Conservation (phyloP, 2,113 vertebrate species). For the Porphyrio hochstetteri region DNA sequence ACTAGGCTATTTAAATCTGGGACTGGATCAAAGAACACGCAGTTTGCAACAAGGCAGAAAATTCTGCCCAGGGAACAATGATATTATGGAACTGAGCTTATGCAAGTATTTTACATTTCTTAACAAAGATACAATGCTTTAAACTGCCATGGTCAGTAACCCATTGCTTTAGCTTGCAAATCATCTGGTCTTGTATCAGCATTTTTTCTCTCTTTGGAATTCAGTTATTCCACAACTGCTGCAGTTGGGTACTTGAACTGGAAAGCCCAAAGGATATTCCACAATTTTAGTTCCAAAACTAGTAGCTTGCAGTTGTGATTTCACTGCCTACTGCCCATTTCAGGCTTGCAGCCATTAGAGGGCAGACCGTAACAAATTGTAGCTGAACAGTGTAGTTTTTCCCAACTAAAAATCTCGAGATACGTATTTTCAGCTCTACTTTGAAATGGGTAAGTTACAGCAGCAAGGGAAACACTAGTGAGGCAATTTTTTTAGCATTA, state of each 20-base stretch:
- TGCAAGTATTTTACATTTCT: neutral
- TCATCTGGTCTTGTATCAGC: neutral
- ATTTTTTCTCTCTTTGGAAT: neutral
- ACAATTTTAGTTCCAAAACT: neutral
- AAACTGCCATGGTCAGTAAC: neutral
- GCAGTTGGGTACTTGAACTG: neutral
- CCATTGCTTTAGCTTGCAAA: neutral
- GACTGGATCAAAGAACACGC: neutral
- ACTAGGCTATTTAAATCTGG: neutral
- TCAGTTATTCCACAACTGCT: neutral
- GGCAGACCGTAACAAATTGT: slow-evolving; percentile 27
- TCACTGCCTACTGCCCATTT: neutral
- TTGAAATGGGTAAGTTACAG: neutral
- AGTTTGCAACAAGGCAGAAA: neutral
- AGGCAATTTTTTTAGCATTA: neutral
- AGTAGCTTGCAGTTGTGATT: neutral
- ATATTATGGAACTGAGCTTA: neutral
- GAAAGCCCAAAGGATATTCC: neutral
- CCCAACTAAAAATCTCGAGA: neutral
- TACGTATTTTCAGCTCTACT: neutral
- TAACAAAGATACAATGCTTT: neutral
- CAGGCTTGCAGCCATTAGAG: slow-evolving; percentile 19
- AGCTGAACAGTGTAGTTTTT: neutral
- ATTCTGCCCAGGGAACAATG: neutral
- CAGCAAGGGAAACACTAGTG: neutral